Conservation (phyloP, 1,140 invertebrate species). For the Listronotus bonariensis region DNA sequence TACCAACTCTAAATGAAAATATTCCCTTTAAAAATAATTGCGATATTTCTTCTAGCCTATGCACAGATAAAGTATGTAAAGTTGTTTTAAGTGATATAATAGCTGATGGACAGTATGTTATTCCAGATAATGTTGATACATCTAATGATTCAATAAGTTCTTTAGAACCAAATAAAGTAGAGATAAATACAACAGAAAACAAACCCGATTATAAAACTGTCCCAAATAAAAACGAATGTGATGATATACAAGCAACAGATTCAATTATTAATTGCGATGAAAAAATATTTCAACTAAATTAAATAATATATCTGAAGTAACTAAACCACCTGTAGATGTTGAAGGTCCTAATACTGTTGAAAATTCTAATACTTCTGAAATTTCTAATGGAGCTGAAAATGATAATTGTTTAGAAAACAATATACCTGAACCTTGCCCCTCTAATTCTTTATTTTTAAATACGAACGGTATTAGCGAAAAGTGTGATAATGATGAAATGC, state of each 20-base stretch:
- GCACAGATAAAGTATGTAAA: constrained; percentile 39
- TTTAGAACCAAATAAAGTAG: background rate
- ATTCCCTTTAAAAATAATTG: background rate
- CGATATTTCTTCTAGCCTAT: background rate
- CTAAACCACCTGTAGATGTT: too few relatives aligned
- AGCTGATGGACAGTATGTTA: constrained; percentile 38
- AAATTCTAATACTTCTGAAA: background rate
- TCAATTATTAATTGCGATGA: too few relatives aligned
- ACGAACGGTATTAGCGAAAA: constrained; percentile 6
- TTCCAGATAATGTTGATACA: constrained; percentile 14
- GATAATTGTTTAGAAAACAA: background rate
- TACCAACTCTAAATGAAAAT: background rate
- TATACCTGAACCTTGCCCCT: background rate
- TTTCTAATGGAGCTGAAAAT: background rate
- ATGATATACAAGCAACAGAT: background rate
- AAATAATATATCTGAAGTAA: background rate
- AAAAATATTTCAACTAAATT: too few relatives aligned
- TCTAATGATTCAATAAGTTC: constrained; percentile 14
- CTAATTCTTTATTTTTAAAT: background rate
- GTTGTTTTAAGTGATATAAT: constrained; percentile 45
- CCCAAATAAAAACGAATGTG: constrained; percentile 10
- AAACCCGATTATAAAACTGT: constrained; percentile 8
- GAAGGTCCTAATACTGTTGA: too few relatives aligned
- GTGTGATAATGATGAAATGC: constrained; percentile 17
- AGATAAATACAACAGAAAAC: constrained; percentile 3